phyloP scores from a whole-genome alignment of 1,140 invertebrate genomes.

The Adelges cooleyi region DNA sequence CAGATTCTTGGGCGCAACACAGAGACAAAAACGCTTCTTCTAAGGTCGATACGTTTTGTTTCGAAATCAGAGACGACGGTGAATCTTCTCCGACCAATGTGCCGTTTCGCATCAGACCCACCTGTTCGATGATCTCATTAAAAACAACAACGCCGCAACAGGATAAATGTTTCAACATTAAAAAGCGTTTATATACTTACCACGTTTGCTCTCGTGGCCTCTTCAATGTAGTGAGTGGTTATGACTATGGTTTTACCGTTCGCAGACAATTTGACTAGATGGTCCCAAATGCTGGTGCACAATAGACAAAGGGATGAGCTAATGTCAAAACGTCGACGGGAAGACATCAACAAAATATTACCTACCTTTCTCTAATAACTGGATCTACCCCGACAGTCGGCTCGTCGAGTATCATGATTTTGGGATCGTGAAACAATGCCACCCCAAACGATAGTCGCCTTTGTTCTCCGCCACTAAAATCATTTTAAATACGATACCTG shows the following conservation, averaged over 20 bases:
- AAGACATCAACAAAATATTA: neutral
- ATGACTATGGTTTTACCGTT: conserved; percentile 65
- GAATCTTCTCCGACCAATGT: conserved; percentile 46
- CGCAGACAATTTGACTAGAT: conserved; percentile 61
- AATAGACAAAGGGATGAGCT: conserved; percentile 34
- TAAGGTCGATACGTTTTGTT: conserved; percentile 31
- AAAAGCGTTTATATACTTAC: conserved; percentile 40
- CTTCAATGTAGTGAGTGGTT: conserved; percentile 91
- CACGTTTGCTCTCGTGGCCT: conserved; percentile 68
- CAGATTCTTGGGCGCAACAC: conserved; percentile 37
- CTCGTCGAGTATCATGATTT: conserved; percentile 81
- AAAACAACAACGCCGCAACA: neutral
- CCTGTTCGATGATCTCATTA: neutral
- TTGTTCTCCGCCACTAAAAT: conserved; percentile 74
- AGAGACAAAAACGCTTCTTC: conserved; percentile 34
- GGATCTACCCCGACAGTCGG: conserved; percentile 88
- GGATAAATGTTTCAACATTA: too few species aligned
- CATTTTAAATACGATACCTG: neutral
- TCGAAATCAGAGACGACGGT: conserved; percentile 36
- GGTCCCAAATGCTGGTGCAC: conserved; percentile 69
- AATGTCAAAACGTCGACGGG: neutral
- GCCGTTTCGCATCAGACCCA: conserved; percentile 52
- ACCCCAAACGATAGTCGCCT: conserved; percentile 73
- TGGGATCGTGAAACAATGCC: conserved; percentile 73
- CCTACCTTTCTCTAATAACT: conserved; percentile 47